Evolutionary conservation across 2,113 vertebrate species (phyloP).

Genomic region (Ochotona curzoniae): DNA sequence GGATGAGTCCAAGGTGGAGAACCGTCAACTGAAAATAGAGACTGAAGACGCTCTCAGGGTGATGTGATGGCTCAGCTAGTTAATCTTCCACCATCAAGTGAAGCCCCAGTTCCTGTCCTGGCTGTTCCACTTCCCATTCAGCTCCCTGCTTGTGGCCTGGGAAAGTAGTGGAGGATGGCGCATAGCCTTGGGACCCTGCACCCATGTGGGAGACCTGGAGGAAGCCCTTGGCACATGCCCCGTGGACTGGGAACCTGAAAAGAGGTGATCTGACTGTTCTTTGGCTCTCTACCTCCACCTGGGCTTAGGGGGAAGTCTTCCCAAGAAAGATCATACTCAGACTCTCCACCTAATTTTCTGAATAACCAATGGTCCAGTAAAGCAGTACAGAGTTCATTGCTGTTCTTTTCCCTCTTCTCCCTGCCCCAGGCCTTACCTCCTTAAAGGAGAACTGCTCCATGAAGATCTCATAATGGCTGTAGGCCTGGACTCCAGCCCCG

Average conservation of each 20-base stretch:
- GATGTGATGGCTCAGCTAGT: no score
- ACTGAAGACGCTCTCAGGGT: not conserved
- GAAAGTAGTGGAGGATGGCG: no score
- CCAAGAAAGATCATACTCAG: not conserved
- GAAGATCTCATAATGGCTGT: slow-evolving; percentile 94
- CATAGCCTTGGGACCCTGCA: no score
- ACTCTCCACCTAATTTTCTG: not conserved
- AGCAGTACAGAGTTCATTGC: not conserved
- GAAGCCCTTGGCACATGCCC: no score
- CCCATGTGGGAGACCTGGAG: no score
- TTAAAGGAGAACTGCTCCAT: slow-evolving; percentile 94
- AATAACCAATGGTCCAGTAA: not conserved
- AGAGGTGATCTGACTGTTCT: not conserved
- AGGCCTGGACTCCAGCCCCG: slow-evolving; percentile 93
- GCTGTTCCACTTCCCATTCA: no score
- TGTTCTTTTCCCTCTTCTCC: not conserved
- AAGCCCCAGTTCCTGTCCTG: no score
- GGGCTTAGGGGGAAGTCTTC: not conserved
- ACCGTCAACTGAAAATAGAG: not conserved
- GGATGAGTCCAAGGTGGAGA: not conserved
- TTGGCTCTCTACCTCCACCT: rapidly evolving
- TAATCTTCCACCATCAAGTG: no score
- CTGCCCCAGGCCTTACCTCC: slow-evolving; percentile 87
- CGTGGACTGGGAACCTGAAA: not conserved
- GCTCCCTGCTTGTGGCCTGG: no score